A percentile compares a stretch with the other conserved stretches of the same genome.
Evolutionary conservation across 2,888 invertebrate genomes (phyloP).

Genomic region (Metallyticus violacea): DNA sequence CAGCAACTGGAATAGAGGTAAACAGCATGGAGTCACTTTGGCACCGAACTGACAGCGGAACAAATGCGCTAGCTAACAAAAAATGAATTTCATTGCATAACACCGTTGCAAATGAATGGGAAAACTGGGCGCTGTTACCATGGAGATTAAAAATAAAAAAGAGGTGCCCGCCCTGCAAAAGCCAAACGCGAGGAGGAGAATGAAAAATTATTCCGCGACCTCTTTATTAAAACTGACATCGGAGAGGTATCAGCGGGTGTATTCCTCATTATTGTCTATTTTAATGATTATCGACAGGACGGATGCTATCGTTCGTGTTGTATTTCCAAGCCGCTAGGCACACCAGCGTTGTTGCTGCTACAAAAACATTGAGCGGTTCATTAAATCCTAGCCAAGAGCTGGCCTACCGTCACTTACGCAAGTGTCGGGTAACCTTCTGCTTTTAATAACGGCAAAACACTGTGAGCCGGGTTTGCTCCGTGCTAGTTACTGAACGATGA

Average conservation of each 20-base stretch:
- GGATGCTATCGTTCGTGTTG: neutral
- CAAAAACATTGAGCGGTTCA: neutral
- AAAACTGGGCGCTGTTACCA: neutral
- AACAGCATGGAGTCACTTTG: too few relatives aligned
- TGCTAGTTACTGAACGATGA: too few relatives aligned
- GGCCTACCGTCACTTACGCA: too few relatives aligned
- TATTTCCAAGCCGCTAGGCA: too few relatives aligned
- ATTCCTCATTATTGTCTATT: neutral
- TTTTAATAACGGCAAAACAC: neutral
- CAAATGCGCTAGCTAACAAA: neutral
- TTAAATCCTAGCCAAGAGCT: neutral
- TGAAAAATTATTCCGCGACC: neutral
- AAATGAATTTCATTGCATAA: neutral
- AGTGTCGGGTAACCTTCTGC: neutral
- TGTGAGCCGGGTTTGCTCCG: too few relatives aligned
- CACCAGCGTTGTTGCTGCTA: too few relatives aligned
- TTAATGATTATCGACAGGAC: neutral
- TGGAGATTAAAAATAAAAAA: neutral
- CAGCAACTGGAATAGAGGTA: too few relatives aligned
- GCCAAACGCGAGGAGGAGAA: neutral
- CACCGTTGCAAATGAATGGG: neutral
- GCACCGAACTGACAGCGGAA: too few relatives aligned
- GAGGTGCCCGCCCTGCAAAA: neutral
- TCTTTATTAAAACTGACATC: neutral
- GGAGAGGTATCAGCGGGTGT: neutral